Evolutionary conservation across 2,113 vertebrate genomes (phyloP), one percentile per base, ranked within the genome.

Genomic region (Triplophysa rosa): DNA sequence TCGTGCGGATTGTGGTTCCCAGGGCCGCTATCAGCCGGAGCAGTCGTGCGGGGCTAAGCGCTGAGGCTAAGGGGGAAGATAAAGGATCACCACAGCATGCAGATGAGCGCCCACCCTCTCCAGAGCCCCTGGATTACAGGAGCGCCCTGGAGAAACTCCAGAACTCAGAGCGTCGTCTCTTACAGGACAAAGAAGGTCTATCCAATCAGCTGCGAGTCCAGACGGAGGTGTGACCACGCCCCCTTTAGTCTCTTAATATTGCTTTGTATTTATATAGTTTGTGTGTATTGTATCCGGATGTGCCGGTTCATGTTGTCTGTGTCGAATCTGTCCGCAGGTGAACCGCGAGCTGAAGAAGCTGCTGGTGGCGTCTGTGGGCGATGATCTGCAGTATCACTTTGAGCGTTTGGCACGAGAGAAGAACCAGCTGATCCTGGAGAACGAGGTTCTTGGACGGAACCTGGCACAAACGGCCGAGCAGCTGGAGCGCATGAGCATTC

Each of bases 171-270:
- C 95, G 92, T 69, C 91, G 95, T 37, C 88, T 99, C 52, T 86
- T 99, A n/a, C 95, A 98, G 89, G 98, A 99, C 88, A 98, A 96
- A 77, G 97, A 98, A 89, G 97, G 97, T 5, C 95, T 99, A 47
- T 95, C 88, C 14, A 99, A 98, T 85, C 97, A 99, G 90, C 93
- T 99, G 1, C 93, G 94, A 10, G 86, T 99, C 49, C 97, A 99
- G 89, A 98, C 96, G 29, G 97, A 99, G 95, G 98, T 97, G 86
- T 89, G 90, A 33, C 33, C 33, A 37, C 33, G 33, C 33, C 33
- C 33, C 5, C 33, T 37, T 37, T 37, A 37, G 33, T 37, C 33
- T 37, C 19, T n/a, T 2, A 2, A 12, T 8, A 24, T 37, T 1
- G n/a, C 8, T 33, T 58, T 19, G 23, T 37, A 11, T 63, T 69